Base-by-base conservation (phyloP, 2,888 invertebrate genomes). In the Ormia ochracea region DNA sequence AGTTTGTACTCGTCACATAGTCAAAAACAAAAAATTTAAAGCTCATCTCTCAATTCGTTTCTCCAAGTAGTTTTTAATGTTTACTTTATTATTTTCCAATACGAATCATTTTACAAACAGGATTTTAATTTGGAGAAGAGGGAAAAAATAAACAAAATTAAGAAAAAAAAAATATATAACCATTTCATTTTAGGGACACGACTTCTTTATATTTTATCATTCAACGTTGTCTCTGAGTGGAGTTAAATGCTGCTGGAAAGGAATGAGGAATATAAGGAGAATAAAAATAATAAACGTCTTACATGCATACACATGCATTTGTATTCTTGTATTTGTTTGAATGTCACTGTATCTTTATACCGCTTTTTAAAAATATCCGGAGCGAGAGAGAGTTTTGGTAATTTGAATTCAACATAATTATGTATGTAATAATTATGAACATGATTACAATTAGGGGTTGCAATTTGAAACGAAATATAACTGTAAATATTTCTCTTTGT, bases 391-490 rank as follows among this genome's bases (percentile, higher is more conserved):
- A 74, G 50, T 33, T 50, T 56, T 48, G n/a, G 17, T 14, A 17
- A 74, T 33, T 33, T 58, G 19, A 65, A 33, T 59, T 52, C 9
- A 48, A 36, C 36, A 7, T 19, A 26, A 56, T 31, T 14, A 74
- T 48, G 56, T 28, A 26, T 17, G n/a, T 38, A 48, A 45, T 69
- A 10, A 69, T 63, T 38, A 63, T 58, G 63, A 69, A 23, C 28
- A 69, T 75, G 43, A 61, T 48, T 48, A 61, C 45, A 69, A 76
- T 36, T 66, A 56, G 69, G 76, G 76, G 63, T 79, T 70, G 75
- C 63, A 79, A 63, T 63, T 78, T 65, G 52, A 79, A 78, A 78
- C 73, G 66, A 73, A 73, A 61, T 73, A 50, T 70, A 63, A 48
- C 56, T 63, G 76, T 61, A 59, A 38, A 59, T 70, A 63, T 43